Base-by-base conservation (phyloP, 2,888 invertebrate genomes). In the Yponomeuta malinellus region DNA sequence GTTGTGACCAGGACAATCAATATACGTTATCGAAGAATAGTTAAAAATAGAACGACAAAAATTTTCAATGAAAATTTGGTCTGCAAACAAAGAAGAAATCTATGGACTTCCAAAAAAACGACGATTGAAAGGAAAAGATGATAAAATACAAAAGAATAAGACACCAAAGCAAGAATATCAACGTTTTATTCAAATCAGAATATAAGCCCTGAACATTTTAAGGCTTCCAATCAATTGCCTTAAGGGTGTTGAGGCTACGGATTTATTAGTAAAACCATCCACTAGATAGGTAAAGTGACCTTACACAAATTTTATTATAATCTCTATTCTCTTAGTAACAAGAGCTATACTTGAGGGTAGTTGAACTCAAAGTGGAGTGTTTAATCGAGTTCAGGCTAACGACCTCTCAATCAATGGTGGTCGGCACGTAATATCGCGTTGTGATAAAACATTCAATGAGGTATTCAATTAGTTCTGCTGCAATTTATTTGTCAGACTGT, bases 181-280 rank as follows among this genome's bases (percentile, higher is more conserved):
- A 15, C 52, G 52, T 59, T 59, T n/a, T 37, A 67, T 43, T 67
- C 67, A 67, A 67, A 67, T 67, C 12, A 67, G 15, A 37, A 66
- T 33, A 66, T 15, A 15, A 15, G 33, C 37, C 31, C n/a, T 59
- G 52, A 59, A 59, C 43, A 15, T 67, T 67, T 33, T 67, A 15
- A n/a, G 67, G 67, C 33, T 67, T 67, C 67, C 67, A 43, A 33
- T n/a, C 12, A 67, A 67, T 67, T 37, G 67, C 67, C 37, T 67
- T 12, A 43, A 37, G 67, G 67, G 67, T 37, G 37, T 37, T 43
- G 37, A 37, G 15, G 15, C 33, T 33, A 37, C 29, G 4, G 67
- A 67, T 67, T 37, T 33, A 67, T 67, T 43, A 15, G 52, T 59
- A 15, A 59, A 15, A 12, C 52, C 2, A 12, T 15, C 52, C 52